Evolutionary conservation across 2,797 vertebrate genomes (phyloP).

Genomic region (Mionectes olivaceus): DNA sequence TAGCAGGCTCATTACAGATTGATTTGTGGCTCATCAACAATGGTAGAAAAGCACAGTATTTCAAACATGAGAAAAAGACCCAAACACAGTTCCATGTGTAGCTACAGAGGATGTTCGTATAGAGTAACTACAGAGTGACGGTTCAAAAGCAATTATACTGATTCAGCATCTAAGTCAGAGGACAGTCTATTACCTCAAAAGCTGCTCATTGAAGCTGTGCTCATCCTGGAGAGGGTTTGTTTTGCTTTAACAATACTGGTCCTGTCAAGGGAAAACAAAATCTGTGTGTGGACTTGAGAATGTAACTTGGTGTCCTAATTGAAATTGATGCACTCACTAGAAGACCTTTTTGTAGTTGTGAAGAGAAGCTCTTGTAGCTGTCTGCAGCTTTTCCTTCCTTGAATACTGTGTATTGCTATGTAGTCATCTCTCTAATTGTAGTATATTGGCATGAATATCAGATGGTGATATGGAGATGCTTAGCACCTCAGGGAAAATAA

Average conservation of each 20-base stretch:
- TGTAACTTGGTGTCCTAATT: not conserved
- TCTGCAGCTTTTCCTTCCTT: not conserved
- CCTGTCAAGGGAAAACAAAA: not conserved
- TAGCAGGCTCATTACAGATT: not conserved
- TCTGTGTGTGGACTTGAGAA: not conserved
- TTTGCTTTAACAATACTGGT: not conserved
- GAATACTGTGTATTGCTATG: not conserved
- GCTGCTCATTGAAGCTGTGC: not conserved
- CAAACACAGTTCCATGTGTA: not conserved
- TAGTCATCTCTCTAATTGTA: slow-evolving; percentile 21
- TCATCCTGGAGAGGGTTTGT: not conserved
- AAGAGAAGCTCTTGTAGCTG: not conserved
- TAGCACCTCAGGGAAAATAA: slow-evolving; percentile 36
- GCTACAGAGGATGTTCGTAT: not conserved
- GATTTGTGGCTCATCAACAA: not conserved
- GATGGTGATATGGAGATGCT: slow-evolving; percentile 45
- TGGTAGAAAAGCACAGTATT: not conserved
- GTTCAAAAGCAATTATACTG: not conserved
- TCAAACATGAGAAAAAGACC: not conserved
- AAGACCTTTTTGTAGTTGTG: not conserved
- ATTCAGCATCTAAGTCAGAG: not conserved
- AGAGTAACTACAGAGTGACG: not conserved
- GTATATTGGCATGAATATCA: slow-evolving; percentile 54
- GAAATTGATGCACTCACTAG: not conserved
- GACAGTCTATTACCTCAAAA: not conserved